Evolutionary conservation across 2,888 invertebrate genomes (phyloP).

Genomic region (Keiferia lycopersicella): DNA sequence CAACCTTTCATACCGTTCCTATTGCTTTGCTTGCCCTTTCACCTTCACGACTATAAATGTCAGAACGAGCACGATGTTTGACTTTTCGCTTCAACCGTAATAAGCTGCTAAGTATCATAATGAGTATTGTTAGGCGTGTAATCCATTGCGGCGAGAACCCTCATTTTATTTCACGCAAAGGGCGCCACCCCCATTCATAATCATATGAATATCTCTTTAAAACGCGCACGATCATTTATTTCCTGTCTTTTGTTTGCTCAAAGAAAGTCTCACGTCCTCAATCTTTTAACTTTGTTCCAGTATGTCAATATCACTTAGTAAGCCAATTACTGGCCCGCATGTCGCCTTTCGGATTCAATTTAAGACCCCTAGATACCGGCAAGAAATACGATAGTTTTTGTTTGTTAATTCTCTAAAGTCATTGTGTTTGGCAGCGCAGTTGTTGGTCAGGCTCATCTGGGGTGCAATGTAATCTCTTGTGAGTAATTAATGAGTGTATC

Average conservation of each 20-base stretch:
- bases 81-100: conserved; percentile 62
- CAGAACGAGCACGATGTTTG: conserved; percentile 51
- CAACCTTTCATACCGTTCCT: conserved; percentile 27
- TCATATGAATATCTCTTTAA: conserved; percentile 44
- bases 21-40: conserved; percentile 45
- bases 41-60: conserved; percentile 50
- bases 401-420: conserved; percentile 4
- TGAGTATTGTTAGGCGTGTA: conserved; percentile 66
- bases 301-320: conserved; percentile 63
- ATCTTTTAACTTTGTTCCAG: conserved; percentile 43
- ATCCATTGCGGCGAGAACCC: conserved; percentile 61
- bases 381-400: neutral
- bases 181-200: conserved; percentile 59
- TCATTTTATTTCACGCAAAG: conserved; percentile 48
- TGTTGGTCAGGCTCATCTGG: conserved; percentile 12
- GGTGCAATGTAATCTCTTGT: conserved; percentile 21
- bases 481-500: conserved; percentile 31
- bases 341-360: conserved; percentile 60
- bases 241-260: conserved; percentile 41
- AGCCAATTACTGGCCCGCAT: conserved; percentile 71
- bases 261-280: conserved; percentile 45
- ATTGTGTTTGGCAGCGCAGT: neutral
- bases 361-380: conserved; percentile 41
- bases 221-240: conserved; percentile 37
- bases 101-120: conserved; percentile 68